Conservation (phyloP, 2,113 vertebrate species). For the Dunckerocampus dactyliophorus region DNA sequence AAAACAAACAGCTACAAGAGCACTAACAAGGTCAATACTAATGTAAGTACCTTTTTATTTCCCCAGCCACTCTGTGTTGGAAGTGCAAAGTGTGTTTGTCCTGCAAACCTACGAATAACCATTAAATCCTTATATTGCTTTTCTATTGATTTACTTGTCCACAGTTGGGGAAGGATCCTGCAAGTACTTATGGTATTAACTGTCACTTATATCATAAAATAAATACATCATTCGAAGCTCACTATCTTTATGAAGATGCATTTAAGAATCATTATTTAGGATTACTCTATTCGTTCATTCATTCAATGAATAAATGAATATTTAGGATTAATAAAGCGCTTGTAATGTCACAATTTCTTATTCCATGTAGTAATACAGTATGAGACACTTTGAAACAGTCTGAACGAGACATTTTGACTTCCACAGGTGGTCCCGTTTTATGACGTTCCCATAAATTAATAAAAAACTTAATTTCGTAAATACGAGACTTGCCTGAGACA, state of each 20-base stretch:
- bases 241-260: constrained; percentile 17
- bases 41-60: constrained; percentile 72
- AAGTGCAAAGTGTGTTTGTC: constrained; percentile 60
- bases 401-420: no score
- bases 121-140: constrained; percentile 32
- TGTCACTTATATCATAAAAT: constrained; percentile 16
- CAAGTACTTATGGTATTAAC: constrained; percentile 28
- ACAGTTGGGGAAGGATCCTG: constrained; percentile 22
- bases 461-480: no score
- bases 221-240: constrained; percentile 14
- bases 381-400: no score
- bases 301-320: no score
- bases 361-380: no score
- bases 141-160: constrained; percentile 40
- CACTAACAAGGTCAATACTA: constrained; percentile 69
- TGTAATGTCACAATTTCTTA: no score
- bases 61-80: constrained; percentile 62
- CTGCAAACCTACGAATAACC: constrained; percentile 70
- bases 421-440: no score
- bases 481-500: no score
- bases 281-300: neutral
- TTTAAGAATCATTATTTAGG: constrained; percentile 7
- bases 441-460: no score
- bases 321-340: no score
- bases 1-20: constrained; percentile 64